These are phyloP conservation scores for Spicauda simplicius DNA, from an alignment of 2,888 invertebrate genomes.

Conservation along the genomic window DNA sequence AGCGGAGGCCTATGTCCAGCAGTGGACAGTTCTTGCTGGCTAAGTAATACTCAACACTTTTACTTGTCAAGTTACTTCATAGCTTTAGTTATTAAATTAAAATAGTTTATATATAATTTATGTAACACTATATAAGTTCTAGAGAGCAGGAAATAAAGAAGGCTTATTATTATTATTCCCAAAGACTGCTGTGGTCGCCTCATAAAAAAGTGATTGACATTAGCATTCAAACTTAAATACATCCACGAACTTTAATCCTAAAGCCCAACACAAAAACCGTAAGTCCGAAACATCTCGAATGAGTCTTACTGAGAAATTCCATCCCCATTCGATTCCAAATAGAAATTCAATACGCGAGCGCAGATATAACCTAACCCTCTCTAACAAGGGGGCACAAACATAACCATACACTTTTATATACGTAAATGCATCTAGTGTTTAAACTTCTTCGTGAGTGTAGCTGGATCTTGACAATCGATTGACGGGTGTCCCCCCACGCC, in stretches of 20 bases:
- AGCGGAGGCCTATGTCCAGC: no score
- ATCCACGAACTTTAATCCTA: not conserved
- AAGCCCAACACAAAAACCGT: not conserved
- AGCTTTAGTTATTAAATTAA: no score
- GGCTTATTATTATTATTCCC: no score
- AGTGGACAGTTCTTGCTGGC: no score
- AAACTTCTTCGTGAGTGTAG: constrained; percentile 48
- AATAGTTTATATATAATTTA: no score
- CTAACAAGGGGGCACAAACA: constrained; percentile 31
- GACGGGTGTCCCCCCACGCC: constrained; percentile 71
- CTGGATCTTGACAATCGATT: constrained; percentile 83
- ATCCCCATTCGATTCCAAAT: constrained; percentile 26
- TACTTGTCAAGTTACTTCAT: no score
- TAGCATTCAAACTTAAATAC: not conserved
- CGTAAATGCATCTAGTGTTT: constrained; percentile 48
- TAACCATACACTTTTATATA: constrained; percentile 41
- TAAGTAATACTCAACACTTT: no score
- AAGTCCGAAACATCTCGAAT: constrained; percentile 1
- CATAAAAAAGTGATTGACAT: no score
- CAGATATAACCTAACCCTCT: constrained; percentile 7
- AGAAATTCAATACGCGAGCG: constrained; percentile 31
- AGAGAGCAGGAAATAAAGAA: no score
- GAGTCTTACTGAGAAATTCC: constrained; percentile 28
- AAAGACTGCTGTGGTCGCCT: no score
- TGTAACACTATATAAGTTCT: no score